Percentiles rank a stretch among this genome's conserved stretches.
Conservation (phyloP, 2,797 vertebrate species). For the Tiaroga cobitis region DNA sequence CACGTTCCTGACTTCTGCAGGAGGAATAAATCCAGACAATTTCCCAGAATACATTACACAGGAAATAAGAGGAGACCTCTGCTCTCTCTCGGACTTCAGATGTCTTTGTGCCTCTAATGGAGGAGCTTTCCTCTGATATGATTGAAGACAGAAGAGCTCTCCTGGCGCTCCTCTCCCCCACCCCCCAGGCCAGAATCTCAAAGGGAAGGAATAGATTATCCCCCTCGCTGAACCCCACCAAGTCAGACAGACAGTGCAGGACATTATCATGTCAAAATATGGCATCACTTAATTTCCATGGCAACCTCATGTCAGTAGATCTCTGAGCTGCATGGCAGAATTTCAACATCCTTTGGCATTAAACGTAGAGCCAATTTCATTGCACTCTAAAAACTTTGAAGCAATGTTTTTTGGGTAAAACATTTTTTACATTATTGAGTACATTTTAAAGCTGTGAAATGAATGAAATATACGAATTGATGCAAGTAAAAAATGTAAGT, state of each 20-base stretch:
- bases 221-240: constrained; percentile 61
- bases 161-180: constrained; percentile 52
- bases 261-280: constrained; percentile 64
- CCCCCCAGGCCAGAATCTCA: constrained; percentile 62
- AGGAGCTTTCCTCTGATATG: constrained; percentile 64
- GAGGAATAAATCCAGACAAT: constrained; percentile 60
- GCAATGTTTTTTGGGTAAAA: not conserved
- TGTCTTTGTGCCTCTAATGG: constrained; percentile 65
- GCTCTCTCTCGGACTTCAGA: constrained; percentile 60
- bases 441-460: not conserved
- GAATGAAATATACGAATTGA: not conserved
- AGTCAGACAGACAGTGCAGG: constrained; percentile 57
- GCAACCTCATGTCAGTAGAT: constrained; percentile 47
- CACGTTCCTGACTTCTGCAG: constrained; percentile 42
- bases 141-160: constrained; percentile 65
- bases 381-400: not conserved
- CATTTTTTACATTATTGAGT: not conserved
- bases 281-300: constrained; percentile 60
- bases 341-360: constrained; percentile 35
- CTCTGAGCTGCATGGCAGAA: constrained; percentile 43
- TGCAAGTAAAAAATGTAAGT: not conserved
- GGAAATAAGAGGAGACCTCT: constrained; percentile 63
- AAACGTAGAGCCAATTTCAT: constrained; percentile 34
- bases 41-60: constrained; percentile 64
- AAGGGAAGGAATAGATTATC: constrained; percentile 66